A percentile compares a stretch with the other conserved stretches of the same genome.
Conservation (phyloP, 2,888 invertebrate genomes). For the Mesochorus sp. region DNA sequence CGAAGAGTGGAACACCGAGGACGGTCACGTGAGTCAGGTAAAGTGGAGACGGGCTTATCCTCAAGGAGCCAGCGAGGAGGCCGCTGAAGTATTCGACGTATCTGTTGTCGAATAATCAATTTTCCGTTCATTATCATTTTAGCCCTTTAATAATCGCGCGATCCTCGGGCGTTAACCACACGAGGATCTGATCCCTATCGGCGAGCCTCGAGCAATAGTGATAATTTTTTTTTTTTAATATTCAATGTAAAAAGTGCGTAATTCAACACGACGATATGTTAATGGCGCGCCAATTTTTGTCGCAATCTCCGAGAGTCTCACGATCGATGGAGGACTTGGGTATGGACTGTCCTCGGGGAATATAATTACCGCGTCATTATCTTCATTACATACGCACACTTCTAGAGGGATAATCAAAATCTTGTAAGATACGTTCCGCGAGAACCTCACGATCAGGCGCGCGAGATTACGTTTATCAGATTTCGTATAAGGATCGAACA, state of each 20-base stretch:
- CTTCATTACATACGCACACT: slow-evolving; percentile 53
- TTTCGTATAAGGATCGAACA: no score
- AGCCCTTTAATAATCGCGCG: neutral
- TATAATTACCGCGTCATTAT: slow-evolving; percentile 59
- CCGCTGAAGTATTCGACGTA: slow-evolving; percentile 97
- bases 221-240: slow-evolving; percentile 4
- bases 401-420: slow-evolving; percentile 42
- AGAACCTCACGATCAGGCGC: neutral
- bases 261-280: slow-evolving; percentile 54
- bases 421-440: slow-evolving; percentile 11
- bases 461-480: slow-evolving; percentile 4
- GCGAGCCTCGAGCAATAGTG: slow-evolving; percentile 31
- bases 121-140: slow-evolving; percentile 30
- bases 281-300: slow-evolving; percentile 16
- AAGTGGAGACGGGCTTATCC: slow-evolving; percentile 93
- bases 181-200: slow-evolving; percentile 43
- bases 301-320: neutral
- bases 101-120: no score
- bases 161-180: neutral
- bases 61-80: slow-evolving; percentile 92
- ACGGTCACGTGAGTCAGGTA: slow-evolving; percentile 94
- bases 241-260: slow-evolving; percentile 18
- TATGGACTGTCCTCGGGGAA: slow-evolving; percentile 12
- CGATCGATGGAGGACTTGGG: neutral
- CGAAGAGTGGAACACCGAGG: slow-evolving; percentile 91